phyloP scores from a whole-genome alignment of 2,888 invertebrate species.

The Heliconius ethilla region DNA sequence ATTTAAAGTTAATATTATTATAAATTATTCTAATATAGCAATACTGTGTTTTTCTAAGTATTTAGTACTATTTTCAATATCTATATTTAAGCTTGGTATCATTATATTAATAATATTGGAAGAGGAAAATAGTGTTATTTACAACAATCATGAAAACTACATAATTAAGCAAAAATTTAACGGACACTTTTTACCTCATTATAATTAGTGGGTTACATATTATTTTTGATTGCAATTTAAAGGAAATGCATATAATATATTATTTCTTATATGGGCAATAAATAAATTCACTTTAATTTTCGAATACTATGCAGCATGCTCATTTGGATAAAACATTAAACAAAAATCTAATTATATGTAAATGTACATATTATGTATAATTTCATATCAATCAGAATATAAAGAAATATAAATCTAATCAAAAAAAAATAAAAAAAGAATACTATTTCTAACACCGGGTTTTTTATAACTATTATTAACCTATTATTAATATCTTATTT shows the following conservation, averaged over 20 bases:
- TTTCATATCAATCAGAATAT: too few relatives aligned
- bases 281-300: background rate
- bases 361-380: too few relatives aligned
- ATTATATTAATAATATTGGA: background rate
- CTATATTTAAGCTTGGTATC: background rate
- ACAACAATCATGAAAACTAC: background rate
- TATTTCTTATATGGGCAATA: background rate
- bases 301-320: background rate
- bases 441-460: background rate
- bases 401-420: too few relatives aligned
- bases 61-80: slow-evolving; percentile 1
- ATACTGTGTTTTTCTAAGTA: background rate
- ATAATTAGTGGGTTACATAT: too few relatives aligned
- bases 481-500: background rate
- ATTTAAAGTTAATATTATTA: slow-evolving; percentile 36
- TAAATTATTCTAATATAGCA: slow-evolving; percentile 9
- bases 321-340: background rate
- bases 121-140: background rate
- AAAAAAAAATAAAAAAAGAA: background rate
- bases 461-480: background rate
- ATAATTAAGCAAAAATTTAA: background rate
- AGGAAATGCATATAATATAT: background rate
- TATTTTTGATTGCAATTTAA: background rate
- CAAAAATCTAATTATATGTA: background rate
- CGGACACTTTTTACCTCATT: background rate